Percentiles rank a stretch among this genome's conserved stretches.
phyloP scores from a whole-genome alignment of 2,797 vertebrate species.

The Adelosebastes latens region DNA sequence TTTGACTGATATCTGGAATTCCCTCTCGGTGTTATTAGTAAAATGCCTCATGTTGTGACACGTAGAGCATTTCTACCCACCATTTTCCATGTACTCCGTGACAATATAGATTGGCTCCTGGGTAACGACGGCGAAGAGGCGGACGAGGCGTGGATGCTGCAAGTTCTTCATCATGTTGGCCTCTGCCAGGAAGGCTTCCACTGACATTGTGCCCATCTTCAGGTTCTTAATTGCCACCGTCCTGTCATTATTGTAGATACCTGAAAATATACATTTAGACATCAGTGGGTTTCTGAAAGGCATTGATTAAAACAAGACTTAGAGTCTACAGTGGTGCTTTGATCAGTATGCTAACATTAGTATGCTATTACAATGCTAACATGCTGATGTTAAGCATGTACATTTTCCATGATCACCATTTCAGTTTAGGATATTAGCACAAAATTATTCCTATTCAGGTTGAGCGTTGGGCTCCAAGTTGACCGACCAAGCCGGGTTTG shows the following conservation, averaged over 20 bases:
- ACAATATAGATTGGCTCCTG: slow-evolving; percentile 97
- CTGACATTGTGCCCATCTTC: slow-evolving; percentile 95
- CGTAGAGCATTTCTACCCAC: slow-evolving; percentile 76
- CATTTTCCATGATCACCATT: too few species aligned
- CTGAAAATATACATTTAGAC: slow-evolving; percentile 69
- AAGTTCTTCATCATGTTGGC: slow-evolving; percentile 99
- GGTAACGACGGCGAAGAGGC: slow-evolving; percentile 96
- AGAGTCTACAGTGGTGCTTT: not conserved
- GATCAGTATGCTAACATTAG: not conserved
- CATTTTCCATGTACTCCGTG: slow-evolving; percentile 99
- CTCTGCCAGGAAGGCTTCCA: slow-evolving; percentile 93
- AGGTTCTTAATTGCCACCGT: slow-evolving; percentile 95
- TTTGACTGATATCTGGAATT: not conserved
- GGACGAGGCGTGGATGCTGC: slow-evolving; percentile 90
- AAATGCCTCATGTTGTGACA: slow-evolving; percentile 3
- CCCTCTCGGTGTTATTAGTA: not conserved
- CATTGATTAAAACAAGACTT: not conserved
- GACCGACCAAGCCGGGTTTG: too few species aligned
- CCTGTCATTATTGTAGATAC: slow-evolving; percentile 91
- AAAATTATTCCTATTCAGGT: too few species aligned
- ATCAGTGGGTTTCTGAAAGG: not conserved
- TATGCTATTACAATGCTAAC: not conserved
- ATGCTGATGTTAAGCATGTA: not conserved
- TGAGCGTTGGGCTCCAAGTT: too few species aligned
- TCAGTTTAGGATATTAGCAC: too few species aligned